Evolutionary conservation across 2,113 vertebrate species (phyloP), one percentile per base, ranked within the genome.

Genomic region (Hippolais icterina): DNA sequence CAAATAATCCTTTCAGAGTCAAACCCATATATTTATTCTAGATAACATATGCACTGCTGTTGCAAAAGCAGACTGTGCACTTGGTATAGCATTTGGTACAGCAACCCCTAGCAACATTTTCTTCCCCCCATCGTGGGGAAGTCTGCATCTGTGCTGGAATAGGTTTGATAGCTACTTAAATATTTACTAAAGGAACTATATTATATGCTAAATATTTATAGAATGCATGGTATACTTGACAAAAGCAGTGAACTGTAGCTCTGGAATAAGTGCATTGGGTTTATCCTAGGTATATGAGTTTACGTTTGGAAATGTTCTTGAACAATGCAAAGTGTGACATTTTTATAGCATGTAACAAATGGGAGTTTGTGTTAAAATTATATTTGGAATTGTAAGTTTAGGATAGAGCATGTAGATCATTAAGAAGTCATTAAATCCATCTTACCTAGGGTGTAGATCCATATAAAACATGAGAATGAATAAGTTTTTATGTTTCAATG

Each of bases 101-200:
- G 60, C n/a, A 94, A 78, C 39, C 71, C 79, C 63, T 93, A 61
- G 75, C 79, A 92, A 88, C 88, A 87, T 15, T 70, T 59, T 82
- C 46, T 54, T 16, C 6, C 10, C 11, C 6, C 5, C 44, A 0
- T 56, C 86, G 54, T 94, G 94, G 83, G 92, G 88, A 96, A 95
- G 11, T 57, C 76, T 83, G 41, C 93, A 96, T 81, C 94, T 96
- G 96, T 41, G 82, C 29, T 84, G 69, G 72, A 90, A 90, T 47
- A 96, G 65, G 79, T 39, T 68, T 64, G 52, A 60, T 61, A 93
- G 42, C 68, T 83, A 47, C 76, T 91, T 88, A 87, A 96, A 93
- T 95, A 96, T 96, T 97, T 96, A 90, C 93, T 78, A 59, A 80
- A 90, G 93, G 93, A 97, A 97, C 93, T 68, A n/a, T 68, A 94